Evolutionary conservation across 2,113 vertebrate species (phyloP).

Genomic region (human): DNA sequence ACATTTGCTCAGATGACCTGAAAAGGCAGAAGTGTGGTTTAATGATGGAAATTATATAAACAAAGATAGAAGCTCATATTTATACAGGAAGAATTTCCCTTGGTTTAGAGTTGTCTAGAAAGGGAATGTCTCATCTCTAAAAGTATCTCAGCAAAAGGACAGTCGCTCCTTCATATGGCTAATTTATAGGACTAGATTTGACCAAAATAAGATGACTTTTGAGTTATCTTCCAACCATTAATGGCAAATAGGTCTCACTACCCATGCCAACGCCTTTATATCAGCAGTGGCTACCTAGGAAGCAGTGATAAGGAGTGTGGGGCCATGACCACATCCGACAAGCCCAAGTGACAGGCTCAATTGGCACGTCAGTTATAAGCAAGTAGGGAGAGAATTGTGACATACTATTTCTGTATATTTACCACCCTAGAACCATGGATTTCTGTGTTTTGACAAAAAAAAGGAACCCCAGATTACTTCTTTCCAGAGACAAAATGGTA

Average conservation of each 20-base stretch:
- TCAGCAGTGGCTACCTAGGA: not conserved
- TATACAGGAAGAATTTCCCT: not conserved
- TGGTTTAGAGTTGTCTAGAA: not conserved
- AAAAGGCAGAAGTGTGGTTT: conserved; percentile 22
- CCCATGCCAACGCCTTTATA: not conserved
- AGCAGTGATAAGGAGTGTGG: not conserved
- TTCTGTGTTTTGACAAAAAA: not conserved
- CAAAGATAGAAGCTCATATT: not conserved
- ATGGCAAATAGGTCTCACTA: not conserved
- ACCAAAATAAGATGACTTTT: not conserved
- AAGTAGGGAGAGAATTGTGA: not conserved
- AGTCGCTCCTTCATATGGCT: not conserved
- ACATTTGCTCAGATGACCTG: conserved; percentile 8
- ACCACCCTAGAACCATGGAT: not conserved
- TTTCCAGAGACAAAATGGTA: conserved; percentile 47
- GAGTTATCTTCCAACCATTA: not conserved
- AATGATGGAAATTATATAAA: conserved; percentile 10
- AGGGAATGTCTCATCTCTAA: not conserved
- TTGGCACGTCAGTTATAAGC: not conserved
- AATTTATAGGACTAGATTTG: not conserved
- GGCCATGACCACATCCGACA: not conserved
- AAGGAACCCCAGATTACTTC: conserved; percentile 10
- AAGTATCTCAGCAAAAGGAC: not conserved
- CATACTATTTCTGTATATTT: not conserved
- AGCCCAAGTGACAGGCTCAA: not conserved